Percentiles rank a stretch among this genome's conserved stretches.
Conservation (phyloP, 2,888 invertebrate genomes). For the Sinentomon sp. region DNA sequence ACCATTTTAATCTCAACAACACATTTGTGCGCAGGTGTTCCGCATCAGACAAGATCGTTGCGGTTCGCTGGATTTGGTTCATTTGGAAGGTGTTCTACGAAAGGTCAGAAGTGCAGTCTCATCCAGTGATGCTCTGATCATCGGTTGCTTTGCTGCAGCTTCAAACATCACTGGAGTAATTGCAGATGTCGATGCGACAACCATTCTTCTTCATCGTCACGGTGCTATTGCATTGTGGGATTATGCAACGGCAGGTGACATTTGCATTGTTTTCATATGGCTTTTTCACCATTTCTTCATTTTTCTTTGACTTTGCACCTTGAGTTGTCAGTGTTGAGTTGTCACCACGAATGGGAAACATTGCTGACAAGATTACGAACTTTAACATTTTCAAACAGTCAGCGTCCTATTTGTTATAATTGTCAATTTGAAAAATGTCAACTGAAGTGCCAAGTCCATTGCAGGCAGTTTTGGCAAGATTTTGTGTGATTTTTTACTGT, state of each 20-base stretch:
- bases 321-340: no score
- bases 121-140: constrained; percentile 30
- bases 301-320: background rate
- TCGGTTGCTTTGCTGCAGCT: constrained; percentile 62
- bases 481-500: no score
- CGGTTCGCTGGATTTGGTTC: constrained; percentile 10
- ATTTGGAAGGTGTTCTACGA: constrained; percentile 8
- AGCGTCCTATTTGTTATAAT: no score
- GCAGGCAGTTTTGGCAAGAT: no score
- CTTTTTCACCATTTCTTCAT: background rate
- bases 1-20: background rate
- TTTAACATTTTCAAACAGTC: background rate
- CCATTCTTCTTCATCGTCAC: constrained; percentile 47
- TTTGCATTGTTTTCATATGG: no score
- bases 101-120: constrained; percentile 4
- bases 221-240: constrained; percentile 71
- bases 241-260: constrained; percentile 54
- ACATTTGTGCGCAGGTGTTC: constrained; percentile 7
- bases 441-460: no score
- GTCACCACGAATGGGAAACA: no score
- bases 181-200: constrained; percentile 53
- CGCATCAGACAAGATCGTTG: constrained; percentile 9
- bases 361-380: no score
- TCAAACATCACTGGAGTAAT: constrained; percentile 72
- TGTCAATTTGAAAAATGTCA: no score